Evolutionary conservation across 1,140 invertebrate species (phyloP).

Genomic region (Atopsyche davidsoni): DNA sequence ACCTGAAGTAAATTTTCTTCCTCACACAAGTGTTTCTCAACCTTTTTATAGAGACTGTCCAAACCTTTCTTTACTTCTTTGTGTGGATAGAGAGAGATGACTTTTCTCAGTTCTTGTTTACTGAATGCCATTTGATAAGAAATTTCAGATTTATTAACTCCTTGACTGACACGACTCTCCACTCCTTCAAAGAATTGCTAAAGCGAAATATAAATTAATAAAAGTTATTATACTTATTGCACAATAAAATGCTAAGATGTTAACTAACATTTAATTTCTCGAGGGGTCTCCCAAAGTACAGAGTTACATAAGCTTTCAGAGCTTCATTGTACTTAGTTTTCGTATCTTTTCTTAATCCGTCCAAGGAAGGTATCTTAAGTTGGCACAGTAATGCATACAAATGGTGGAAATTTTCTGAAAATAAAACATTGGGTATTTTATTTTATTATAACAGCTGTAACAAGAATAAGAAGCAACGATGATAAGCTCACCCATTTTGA

Average conservation of each 20-base stretch:
- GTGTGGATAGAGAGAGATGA: conserved; percentile 92
- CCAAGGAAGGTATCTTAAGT: conserved; percentile 87
- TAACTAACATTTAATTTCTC: conserved; percentile 87
- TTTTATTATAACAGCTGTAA: too few species aligned
- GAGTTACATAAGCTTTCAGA: conserved; percentile 83
- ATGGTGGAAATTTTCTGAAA: conserved; percentile 93
- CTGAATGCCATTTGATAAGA: conserved; percentile 97
- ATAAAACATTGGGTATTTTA: too few species aligned
- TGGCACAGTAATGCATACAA: conserved; percentile 81
- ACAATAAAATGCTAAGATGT: conserved; percentile 1
- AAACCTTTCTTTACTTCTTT: conserved; percentile 94
- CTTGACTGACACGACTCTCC: conserved; percentile 81
- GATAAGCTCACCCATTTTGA: conserved; percentile 90
- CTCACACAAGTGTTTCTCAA: conserved; percentile 94
- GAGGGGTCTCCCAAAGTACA: conserved; percentile 90
- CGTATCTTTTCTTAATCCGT: conserved; percentile 82
- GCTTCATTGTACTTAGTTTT: conserved; percentile 89
- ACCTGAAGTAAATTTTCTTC: conserved; percentile 92
- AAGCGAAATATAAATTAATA: conserved; percentile 29
- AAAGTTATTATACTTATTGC: not conserved
- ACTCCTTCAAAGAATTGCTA: conserved; percentile 94
- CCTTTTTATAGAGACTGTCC: conserved; percentile 92
- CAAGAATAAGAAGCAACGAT: too few species aligned
- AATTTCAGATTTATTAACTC: conserved; percentile 95
- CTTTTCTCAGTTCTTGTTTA: conserved; percentile 92